Conservation (phyloP, 92 coral and sea anemone genomes). For the Epizoanthus fatuus region DNA sequence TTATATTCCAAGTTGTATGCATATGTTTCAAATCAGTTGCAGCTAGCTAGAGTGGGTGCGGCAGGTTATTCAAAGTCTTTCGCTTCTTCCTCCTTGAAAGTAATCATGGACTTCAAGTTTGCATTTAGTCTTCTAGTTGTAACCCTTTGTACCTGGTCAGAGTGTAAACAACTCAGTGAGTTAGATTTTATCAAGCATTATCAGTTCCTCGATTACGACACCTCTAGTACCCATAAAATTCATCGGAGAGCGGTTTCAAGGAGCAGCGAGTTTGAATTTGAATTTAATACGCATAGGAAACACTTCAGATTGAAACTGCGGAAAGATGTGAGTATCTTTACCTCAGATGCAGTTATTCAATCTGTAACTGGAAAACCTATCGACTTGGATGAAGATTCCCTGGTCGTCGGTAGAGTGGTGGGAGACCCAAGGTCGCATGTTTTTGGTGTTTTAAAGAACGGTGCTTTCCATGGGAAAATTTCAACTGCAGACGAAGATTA, state of each 20-base stretch:
- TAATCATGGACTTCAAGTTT: constrained; percentile 10
- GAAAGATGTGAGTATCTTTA: constrained; percentile 72
- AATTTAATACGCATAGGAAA: constrained; percentile 81
- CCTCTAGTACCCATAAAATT: constrained; percentile 53
- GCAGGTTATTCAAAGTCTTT: no score
- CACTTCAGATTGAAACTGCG: constrained; percentile 68
- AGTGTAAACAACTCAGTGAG: constrained; percentile 34
- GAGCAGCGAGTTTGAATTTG: constrained; percentile 59
- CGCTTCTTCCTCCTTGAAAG: no score
- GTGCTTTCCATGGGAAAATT: constrained; percentile 89
- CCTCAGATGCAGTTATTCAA: constrained; percentile 75
- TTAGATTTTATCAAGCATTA: constrained; percentile 75
- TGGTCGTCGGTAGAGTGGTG: constrained; percentile 74
- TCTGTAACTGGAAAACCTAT: constrained; percentile 73
- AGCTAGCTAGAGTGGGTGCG: no score
- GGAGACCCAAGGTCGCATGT: constrained; percentile 84
- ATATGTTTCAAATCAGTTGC: no score
- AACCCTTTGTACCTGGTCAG: constrained; percentile 28
- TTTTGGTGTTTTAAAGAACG: constrained; percentile 85
- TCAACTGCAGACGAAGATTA: constrained; percentile 66
- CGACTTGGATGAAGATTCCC: constrained; percentile 71
- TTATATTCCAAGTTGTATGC: no score
- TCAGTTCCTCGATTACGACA: constrained; percentile 81
- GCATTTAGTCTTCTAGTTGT: constrained; percentile 18
- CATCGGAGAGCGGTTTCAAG: constrained; percentile 76